Evolutionary conservation across 2,888 invertebrate genomes (phyloP), one percentile per base, ranked within the genome.

Genomic region (Ashinkailepas kermadecensis): DNA sequence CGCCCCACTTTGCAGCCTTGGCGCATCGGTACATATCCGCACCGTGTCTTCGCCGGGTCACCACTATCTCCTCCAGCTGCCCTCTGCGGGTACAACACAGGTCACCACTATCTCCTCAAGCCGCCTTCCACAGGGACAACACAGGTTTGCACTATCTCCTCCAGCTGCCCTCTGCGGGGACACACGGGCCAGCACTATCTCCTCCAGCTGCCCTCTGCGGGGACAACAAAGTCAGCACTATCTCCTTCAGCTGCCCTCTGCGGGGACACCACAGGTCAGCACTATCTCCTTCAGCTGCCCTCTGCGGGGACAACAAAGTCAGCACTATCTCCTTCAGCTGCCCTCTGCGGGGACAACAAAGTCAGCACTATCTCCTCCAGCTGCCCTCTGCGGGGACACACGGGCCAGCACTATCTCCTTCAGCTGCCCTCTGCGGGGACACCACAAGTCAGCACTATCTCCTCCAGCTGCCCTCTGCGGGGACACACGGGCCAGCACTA

Each of bases 1-100:
- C 84, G 70, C 84, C 84, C 81, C 82, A 81, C 23, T 25, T 59
- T 15, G 81, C 78, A 21, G 64, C 57, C 59, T 79, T 83, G 15
- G 65, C 57, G 23, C 83, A 80, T 15, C 62, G 80, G 25, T 82
- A 81, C 65, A 83, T 82, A 3, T 39, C 81, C 1, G 80, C 80
- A 8, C 83, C 81, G 65, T 84, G 84, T 58, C 80, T 82, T 6
- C 39, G n/a, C 81, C 83, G 83, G 12, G 84, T 82, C 25, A 80
- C 83, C 13, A 81, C 81, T 25, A 84, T 25, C 59, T 83, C 82
- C 39, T 82, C 80, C 54, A 84, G 57, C 15, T 78, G 78, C 13
- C 83, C 83, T 23, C 65, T 78, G 78, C 18, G 39, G 39, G 39
- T 3, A 15, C 11, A 56, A 25, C 67, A 25, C 12, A 25, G 23